Evolutionary conservation across 1,140 invertebrate species (phyloP).

Genomic region (Diorhabda carinulata): DNA sequence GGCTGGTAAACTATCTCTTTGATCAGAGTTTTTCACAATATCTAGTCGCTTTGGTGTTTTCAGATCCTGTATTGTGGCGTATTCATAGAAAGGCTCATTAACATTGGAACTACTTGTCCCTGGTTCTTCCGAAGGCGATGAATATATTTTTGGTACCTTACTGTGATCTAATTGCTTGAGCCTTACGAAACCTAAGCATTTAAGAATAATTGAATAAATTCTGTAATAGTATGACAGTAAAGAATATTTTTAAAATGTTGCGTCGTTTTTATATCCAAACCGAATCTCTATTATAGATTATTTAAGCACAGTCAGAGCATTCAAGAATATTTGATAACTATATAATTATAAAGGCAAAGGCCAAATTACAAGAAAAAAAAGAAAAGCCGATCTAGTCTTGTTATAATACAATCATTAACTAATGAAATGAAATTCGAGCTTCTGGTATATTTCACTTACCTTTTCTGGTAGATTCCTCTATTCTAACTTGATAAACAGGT

Average conservation of each 20-base stretch:
- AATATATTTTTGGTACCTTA: slow-evolving; percentile 21
- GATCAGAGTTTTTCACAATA: slow-evolving; percentile 10
- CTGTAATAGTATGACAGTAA: no score
- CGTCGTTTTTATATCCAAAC: no score
- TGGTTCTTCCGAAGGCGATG: not conserved
- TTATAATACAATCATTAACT: not conserved
- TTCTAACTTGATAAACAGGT: slow-evolving; percentile 59
- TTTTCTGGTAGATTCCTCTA: slow-evolving; percentile 54
- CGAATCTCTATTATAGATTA: not conserved
- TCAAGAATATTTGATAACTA: not conserved
- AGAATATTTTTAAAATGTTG: no score
- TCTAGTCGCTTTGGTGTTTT: slow-evolving; percentile 32
- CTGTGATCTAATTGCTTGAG: slow-evolving; percentile 27
- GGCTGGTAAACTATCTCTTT: slow-evolving; percentile 29
- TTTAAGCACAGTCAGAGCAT: not conserved
- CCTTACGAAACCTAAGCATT: slow-evolving; percentile 33
- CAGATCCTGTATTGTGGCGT: slow-evolving; percentile 28
- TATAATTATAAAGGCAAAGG: not conserved
- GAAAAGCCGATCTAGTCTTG: not conserved
- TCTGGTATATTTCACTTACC: slow-evolving; percentile 17
- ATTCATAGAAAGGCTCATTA: slow-evolving; percentile 28
- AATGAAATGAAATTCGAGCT: not conserved
- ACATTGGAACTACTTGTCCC: slow-evolving; percentile 19
- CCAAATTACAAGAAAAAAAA: not conserved
- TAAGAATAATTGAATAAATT: no score